Percentiles rank a stretch among this genome's conserved stretches.
phyloP scores from a whole-genome alignment of 2,113 vertebrate species.

The human (Homo sapiens) region GRCh38 chr6:62159001-62159500 shows the following conservation, averaged over 20 bases:
- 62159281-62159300: neutral
- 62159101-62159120: neutral
- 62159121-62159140: conserved; percentile 55
- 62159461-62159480: neutral
- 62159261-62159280: neutral
- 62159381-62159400: neutral
- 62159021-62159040: neutral
- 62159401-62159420: neutral
- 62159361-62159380: too few species aligned
- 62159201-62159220: conserved; percentile 32
- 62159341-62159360: neutral
- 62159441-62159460: neutral
- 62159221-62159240: conserved; percentile 61
- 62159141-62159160: conserved; percentile 52
- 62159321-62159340: neutral
- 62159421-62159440: neutral
- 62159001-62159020: neutral
- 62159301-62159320: conserved; percentile 6
- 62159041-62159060: neutral
- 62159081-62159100: conserved; percentile 24
- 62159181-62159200: conserved; percentile 34
- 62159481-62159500: neutral
- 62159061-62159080: conserved; percentile 32
- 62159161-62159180: conserved; percentile 58
- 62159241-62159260: conserved; percentile 50